Conservation (phyloP, 2,888 invertebrate species). For the Mantis religiosa region DNA sequence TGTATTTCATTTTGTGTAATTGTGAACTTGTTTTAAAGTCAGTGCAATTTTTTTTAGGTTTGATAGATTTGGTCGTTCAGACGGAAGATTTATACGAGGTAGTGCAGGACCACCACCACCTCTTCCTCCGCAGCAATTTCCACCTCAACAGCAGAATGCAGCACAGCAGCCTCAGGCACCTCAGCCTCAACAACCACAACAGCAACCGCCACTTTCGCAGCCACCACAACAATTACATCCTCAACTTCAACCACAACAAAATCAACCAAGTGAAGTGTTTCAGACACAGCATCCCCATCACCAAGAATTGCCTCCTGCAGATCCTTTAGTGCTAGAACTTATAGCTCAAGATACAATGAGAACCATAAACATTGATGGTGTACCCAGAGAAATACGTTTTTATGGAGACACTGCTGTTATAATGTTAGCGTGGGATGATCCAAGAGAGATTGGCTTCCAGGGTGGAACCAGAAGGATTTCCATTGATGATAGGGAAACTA, state of each 20-base stretch:
- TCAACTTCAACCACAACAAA: neutral
- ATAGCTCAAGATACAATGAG: conserved; percentile 67
- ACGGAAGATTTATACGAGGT: conserved; percentile 11
- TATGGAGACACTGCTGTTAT: conserved; percentile 82
- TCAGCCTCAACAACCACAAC: neutral
- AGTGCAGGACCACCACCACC: neutral
- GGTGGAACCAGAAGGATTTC: conserved; percentile 70
- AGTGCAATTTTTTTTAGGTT: conserved; percentile 6
- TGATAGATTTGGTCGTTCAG: conserved; percentile 17
- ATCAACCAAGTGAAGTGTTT: neutral
- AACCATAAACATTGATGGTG: conserved; percentile 76
- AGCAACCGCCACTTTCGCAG: neutral
- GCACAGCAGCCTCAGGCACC: too few relatives aligned
- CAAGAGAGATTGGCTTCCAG: conserved; percentile 79
- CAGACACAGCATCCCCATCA: neutral
- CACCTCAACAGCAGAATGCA: neutral
- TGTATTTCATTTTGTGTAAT: too few relatives aligned
- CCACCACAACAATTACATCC: neutral
- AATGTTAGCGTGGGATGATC: conserved; percentile 81
- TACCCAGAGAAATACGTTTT: conserved; percentile 76
- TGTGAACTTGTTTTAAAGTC: neutral
- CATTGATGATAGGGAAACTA: conserved; percentile 71
- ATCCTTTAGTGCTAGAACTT: conserved; percentile 48
- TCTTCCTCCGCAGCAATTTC: neutral
- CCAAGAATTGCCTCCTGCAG: conserved; percentile 46